phyloP scores from a whole-genome alignment of 1,140 invertebrate genomes.

The Neodiprion fabricii region DNA sequence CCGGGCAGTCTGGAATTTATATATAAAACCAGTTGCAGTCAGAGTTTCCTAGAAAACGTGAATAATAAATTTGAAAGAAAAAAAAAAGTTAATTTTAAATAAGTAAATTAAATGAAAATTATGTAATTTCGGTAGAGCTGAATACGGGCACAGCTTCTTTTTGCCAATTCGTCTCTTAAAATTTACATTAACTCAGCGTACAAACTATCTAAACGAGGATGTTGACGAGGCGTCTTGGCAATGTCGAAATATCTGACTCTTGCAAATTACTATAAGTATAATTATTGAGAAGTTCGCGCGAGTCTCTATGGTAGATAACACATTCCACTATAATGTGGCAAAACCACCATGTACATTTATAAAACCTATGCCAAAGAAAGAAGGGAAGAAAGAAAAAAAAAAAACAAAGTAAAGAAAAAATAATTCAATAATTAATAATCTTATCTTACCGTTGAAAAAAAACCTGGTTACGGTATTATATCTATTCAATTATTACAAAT shows the following conservation, averaged over 20 bases:
- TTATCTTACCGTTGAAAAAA: neutral
- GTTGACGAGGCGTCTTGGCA: slow-evolving; percentile 35
- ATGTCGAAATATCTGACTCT: slow-evolving; percentile 28
- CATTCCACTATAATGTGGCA: slow-evolving; percentile 51
- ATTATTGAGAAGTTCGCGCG: slow-evolving; percentile 23
- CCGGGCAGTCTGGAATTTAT: slow-evolving; percentile 55
- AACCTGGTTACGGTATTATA: neutral
- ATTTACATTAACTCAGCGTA: neutral
- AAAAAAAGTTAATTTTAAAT: slow-evolving; percentile 23
- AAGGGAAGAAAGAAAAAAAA: too few relatives aligned
- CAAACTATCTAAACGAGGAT: neutral
- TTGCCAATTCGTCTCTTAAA: slow-evolving; percentile 38
- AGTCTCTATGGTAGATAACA: slow-evolving; percentile 34
- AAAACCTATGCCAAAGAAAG: slow-evolving; percentile 45
- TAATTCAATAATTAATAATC: neutral
- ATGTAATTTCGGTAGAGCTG: slow-evolving; percentile 36
- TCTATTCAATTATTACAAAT: neutral
- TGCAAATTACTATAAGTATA: slow-evolving; percentile 14
- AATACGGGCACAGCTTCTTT: slow-evolving; percentile 24
- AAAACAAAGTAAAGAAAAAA: too few relatives aligned
- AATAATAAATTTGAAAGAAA: slow-evolving; percentile 13
- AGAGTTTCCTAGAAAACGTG: slow-evolving; percentile 38
- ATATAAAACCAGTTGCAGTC: slow-evolving; percentile 45
- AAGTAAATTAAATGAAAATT: slow-evolving; percentile 17
- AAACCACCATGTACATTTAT: slow-evolving; percentile 39